Conservation (phyloP, 2,797 vertebrate genomes). For the Chelonia mydas region DNA sequence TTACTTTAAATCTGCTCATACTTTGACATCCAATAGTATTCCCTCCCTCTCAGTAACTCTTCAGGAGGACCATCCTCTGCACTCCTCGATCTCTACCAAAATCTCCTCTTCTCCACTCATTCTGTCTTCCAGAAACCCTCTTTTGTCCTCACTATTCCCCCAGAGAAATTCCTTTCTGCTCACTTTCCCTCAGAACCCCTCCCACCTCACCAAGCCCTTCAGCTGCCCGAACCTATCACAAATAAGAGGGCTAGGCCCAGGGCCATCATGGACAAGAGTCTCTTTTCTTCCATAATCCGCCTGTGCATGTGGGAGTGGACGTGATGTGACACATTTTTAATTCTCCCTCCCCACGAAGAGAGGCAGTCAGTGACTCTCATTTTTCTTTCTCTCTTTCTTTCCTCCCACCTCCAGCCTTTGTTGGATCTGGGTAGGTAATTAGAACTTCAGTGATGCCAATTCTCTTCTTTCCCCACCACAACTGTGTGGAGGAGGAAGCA, state of each 20-base stretch:
- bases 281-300: background rate
- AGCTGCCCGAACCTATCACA: accelerated
- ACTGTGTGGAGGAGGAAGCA: accelerated
- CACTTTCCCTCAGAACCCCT: background rate
- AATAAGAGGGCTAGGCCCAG: background rate
- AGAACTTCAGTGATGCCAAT: background rate
- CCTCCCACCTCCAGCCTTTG: background rate
- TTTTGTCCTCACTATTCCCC: background rate
- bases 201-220: background rate
- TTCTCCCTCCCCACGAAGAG: background rate
- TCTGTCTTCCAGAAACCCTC: background rate
- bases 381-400: background rate
- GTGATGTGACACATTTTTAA: accelerated
- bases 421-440: background rate
- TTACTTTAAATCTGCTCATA: background rate
- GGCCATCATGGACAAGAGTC: background rate
- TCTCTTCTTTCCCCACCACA: background rate
- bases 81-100: background rate
- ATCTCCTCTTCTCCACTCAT: too few species aligned
- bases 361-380: background rate
- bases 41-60: background rate
- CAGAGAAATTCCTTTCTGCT: background rate
- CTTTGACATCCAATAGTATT: background rate
- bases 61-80: background rate
- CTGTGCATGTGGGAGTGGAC: background rate